Evolutionary conservation across 1,140 invertebrate genomes (phyloP).

Genomic region (Magallana gigas): DNA sequence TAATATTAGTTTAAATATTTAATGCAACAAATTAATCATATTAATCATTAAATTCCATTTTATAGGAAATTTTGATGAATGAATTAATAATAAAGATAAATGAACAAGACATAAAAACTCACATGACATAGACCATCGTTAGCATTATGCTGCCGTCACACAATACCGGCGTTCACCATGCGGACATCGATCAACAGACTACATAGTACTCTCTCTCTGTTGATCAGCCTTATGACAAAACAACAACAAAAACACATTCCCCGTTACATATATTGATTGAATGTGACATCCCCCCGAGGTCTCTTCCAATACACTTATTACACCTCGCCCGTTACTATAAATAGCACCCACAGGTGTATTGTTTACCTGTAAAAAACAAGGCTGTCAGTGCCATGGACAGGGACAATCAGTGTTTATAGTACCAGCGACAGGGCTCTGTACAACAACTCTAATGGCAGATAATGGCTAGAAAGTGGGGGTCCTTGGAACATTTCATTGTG

Average conservation of each 20-base stretch:
- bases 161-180: not conserved
- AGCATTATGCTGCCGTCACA: not conserved
- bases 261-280: not conserved
- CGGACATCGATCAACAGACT: no score
- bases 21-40: no score
- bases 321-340: not conserved
- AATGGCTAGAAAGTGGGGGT: no score
- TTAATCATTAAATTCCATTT: no score
- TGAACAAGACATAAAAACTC: not conserved
- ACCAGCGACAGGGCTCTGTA: not conserved
- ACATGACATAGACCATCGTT: not conserved
- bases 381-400: not conserved
- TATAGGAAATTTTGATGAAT: not conserved
- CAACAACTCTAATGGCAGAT: no score
- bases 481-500: no score
- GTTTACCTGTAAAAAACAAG: slow-evolving; percentile 5
- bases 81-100: not conserved
- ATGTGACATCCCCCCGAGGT: not conserved
- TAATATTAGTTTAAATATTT: no score
- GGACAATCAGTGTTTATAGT: not conserved
- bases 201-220: no score
- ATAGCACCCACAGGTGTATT: not conserved
- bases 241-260: slow-evolving; percentile 11
- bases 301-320: slow-evolving; percentile 13
- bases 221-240: not conserved